Percentiles rank a stretch among this genome's conserved stretches.
phyloP scores from a whole-genome alignment of 1,140 invertebrate genomes.

The Ooceraea biroi region DNA sequence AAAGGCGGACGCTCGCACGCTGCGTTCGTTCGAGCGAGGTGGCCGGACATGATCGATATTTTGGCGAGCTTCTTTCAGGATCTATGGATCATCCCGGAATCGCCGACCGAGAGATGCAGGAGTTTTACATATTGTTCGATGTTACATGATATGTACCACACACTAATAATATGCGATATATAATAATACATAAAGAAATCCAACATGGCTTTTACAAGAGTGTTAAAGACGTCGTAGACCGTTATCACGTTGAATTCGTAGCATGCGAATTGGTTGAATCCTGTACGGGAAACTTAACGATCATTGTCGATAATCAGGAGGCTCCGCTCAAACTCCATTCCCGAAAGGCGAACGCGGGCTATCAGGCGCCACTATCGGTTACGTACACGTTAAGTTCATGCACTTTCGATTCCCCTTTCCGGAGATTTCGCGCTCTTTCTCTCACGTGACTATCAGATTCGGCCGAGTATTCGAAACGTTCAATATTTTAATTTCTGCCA shows the following conservation, averaged over 20 bases:
- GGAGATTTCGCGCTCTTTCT: constrained; percentile 19
- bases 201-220: neutral
- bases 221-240: neutral
- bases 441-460: constrained; percentile 13
- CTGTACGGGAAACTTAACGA: neutral
- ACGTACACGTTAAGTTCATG: neutral
- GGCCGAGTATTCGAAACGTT: constrained; percentile 56
- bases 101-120: neutral
- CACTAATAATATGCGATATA: no score
- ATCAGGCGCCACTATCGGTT: constrained; percentile 20
- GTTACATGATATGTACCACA: no score
- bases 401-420: neutral
- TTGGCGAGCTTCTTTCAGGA: neutral
- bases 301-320: constrained; percentile 7
- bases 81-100: neutral
- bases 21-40: neutral
- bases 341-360: constrained; percentile 24
- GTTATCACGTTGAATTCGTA: constrained; percentile 3
- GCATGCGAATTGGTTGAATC: neutral
- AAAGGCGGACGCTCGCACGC: neutral
- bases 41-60: neutral
- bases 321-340: constrained; percentile 4
- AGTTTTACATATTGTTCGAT: no score
- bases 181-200: neutral
- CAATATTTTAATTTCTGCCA: constrained; percentile 72